Evolutionary conservation across 64 coral and sea anemone genomes (phyloP).

Genomic region (Actinia equina): DNA sequence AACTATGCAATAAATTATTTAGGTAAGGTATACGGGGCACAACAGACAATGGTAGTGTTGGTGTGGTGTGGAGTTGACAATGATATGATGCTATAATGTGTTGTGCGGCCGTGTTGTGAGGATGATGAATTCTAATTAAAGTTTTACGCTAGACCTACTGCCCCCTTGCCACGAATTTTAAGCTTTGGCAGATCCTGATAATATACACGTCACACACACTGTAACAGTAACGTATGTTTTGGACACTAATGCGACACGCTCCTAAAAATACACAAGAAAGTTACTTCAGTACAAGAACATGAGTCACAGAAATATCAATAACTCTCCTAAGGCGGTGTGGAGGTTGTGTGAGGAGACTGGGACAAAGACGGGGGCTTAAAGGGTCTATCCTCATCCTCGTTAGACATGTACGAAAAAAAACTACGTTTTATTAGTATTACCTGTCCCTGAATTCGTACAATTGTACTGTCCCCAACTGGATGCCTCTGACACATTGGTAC

Average conservation of each 20-base stretch:
- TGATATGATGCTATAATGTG: too few relatives aligned
- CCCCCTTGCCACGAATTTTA: conserved; percentile 36
- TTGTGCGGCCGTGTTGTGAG: too few relatives aligned
- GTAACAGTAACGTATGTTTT: conserved; percentile 81
- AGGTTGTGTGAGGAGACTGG: not conserved
- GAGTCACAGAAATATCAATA: not conserved
- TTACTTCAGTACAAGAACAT: not conserved
- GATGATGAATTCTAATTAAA: not conserved
- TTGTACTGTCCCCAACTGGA: too few relatives aligned
- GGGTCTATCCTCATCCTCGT: too few relatives aligned
- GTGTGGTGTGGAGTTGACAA: too few relatives aligned
- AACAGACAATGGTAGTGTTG: too few relatives aligned
- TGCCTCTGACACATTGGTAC: too few relatives aligned
- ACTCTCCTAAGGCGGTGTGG: not conserved
- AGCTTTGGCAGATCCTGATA: conserved; percentile 32
- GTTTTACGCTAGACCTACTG: conserved; percentile 53
- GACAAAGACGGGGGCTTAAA: not conserved
- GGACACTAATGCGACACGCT: conserved; percentile 82
- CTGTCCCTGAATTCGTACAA: too few relatives aligned
- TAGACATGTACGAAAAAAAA: too few relatives aligned
- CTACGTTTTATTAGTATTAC: too few relatives aligned
- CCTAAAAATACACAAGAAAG: conserved; percentile 26
- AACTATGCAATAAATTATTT: too few relatives aligned
- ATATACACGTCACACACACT: conserved; percentile 91
- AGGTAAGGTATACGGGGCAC: too few relatives aligned